Evolutionary conservation across 2,797 vertebrate genomes (phyloP).

Genomic region (Sciurus vulgaris): DNA sequence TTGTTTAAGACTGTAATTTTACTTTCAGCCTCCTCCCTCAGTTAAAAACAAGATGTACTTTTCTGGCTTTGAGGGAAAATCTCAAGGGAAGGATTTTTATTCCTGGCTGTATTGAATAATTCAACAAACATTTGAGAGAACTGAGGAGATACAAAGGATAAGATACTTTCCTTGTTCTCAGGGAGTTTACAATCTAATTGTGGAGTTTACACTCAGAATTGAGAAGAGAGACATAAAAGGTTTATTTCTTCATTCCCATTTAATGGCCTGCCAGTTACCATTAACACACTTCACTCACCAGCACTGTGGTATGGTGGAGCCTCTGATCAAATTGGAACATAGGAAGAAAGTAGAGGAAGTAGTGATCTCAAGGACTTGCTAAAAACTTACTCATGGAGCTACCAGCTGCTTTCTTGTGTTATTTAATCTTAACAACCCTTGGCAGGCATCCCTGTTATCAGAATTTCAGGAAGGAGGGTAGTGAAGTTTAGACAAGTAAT

Average conservation of each 20-base stretch:
- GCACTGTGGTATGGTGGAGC: background rate
- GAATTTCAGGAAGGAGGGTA: conserved; percentile 64
- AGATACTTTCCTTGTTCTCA: conserved; percentile 75
- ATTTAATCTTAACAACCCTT: conserved; percentile 6
- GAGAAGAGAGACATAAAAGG: background rate
- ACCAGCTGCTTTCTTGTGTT: background rate
- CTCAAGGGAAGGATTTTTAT: conserved; percentile 76
- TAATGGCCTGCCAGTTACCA: background rate
- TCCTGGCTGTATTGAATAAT: conserved; percentile 80
- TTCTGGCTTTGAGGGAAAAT: conserved; percentile 81
- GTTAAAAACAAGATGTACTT: conserved; percentile 85
- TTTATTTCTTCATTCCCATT: conserved; percentile 62
- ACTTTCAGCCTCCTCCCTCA: conserved; percentile 80
- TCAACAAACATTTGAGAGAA: conserved; percentile 75
- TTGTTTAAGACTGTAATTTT: conserved; percentile 82
- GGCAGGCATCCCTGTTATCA: background rate
- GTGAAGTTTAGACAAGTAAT: conserved; percentile 26
- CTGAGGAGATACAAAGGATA: conserved; percentile 71
- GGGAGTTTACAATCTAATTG: conserved; percentile 79
- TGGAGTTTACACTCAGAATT: conserved; percentile 61
- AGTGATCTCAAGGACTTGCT: background rate
- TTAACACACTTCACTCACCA: background rate
- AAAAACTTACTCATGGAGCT: background rate
- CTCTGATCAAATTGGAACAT: background rate
- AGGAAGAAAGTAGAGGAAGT: background rate